Evolutionary conservation across 2,797 vertebrate species (phyloP).

Genomic region (Lerista edwardsae): DNA sequence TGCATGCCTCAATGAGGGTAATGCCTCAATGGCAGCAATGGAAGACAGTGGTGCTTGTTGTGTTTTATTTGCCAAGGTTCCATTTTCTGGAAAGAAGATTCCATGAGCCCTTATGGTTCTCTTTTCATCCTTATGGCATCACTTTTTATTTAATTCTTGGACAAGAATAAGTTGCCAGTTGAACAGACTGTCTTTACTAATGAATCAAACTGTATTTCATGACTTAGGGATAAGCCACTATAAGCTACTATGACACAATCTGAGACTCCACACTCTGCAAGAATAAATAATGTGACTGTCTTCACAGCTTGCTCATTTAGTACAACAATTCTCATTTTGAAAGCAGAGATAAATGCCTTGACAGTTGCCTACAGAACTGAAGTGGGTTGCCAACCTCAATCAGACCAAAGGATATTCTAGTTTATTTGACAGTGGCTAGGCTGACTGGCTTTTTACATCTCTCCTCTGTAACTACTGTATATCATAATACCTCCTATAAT

Average conservation of each 20-base stretch:
- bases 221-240: background rate
- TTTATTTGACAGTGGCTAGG: background rate
- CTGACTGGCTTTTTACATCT: background rate
- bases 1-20: background rate
- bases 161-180: background rate
- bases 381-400: background rate
- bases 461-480: too few relatives aligned
- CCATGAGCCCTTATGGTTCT: background rate
- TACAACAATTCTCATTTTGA: background rate
- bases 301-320: background rate
- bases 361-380: background rate
- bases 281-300: background rate
- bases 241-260: background rate
- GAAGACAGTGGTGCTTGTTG: background rate
- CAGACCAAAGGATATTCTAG: background rate
- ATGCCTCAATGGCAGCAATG: background rate
- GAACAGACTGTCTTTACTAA: background rate
- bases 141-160: background rate
- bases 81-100: background rate
- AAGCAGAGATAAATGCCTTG: background rate
- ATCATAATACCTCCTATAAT: too few relatives aligned
- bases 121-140: too few relatives aligned
- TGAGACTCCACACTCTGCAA: background rate
- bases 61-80: background rate
- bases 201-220: background rate